These are phyloP conservation scores for Syrrhaptes paradoxus DNA, from an alignment of 2,113 vertebrate species.

Conservation along the genomic window DNA sequence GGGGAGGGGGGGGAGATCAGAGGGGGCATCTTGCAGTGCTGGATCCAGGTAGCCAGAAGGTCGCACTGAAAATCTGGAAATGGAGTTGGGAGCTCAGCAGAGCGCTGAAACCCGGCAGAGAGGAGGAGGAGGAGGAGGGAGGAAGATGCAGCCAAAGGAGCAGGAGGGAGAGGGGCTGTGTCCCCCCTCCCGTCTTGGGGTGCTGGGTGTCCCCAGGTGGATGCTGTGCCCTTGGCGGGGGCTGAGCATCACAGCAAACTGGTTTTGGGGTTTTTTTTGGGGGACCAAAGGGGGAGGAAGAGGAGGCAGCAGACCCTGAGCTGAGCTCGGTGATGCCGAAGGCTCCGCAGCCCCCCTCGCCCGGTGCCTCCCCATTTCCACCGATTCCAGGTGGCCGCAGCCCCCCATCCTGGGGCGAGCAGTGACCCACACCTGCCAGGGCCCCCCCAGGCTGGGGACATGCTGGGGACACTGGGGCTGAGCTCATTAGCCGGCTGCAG, in stretches of 20 bases:
- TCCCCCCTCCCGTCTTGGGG: neutral
- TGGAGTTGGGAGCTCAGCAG: conserved; percentile 51
- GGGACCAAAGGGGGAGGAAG: neutral
- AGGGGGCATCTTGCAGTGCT: conserved; percentile 64
- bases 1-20: conserved; percentile 55
- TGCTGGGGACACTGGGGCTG: neutral
- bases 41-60: conserved; percentile 69
- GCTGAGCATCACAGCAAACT: fast-evolving
- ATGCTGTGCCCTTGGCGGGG: neutral
- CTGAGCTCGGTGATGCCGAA: neutral
- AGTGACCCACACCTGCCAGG: conserved; percentile 38
- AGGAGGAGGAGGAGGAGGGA: neutral
- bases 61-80: conserved; percentile 67
- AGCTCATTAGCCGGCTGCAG: conserved; percentile 11
- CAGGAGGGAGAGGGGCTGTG: neutral
- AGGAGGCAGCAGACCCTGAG: neutral
- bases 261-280: fast-evolving
- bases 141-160: neutral
- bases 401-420: neutral
- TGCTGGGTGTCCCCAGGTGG: neutral
- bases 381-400: neutral
- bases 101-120: conserved; percentile 4
- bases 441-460: neutral
- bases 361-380: neutral
- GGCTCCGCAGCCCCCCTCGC: neutral